Base-by-base conservation (phyloP, 2,797 vertebrate genomes). In the Xyrichtys novacula region DNA sequence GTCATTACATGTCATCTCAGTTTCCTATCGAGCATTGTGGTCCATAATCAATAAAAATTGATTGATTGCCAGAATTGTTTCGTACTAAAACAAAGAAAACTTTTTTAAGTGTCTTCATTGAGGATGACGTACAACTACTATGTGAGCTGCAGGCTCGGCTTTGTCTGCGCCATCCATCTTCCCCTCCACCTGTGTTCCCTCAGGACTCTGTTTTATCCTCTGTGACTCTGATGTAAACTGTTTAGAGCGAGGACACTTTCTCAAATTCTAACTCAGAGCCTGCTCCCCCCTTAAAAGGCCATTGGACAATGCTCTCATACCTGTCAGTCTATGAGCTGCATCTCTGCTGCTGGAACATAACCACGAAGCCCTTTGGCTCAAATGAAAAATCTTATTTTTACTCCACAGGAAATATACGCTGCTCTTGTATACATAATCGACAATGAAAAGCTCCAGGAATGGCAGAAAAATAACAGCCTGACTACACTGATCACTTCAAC, bases 231-330 rank as follows among this genome's bases (percentile, higher is more conserved):
- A 56, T 88, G 84, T 89, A 91, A 93, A 94, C 89, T 91, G 91
- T 94, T 94, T 94, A 89, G 78, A 91, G 65, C 43, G 56, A 71
- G 59, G 67, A 87, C 85, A 86, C 81, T 74, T 83, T 90, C 79
- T 86, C 63, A 49, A 47, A 82, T 62, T 81, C 72, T 59, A 50
- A 38, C 67, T 64, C 76, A 39, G 85, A 85, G 80, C 60, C 58
- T 3, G 16, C 71, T 44, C 71, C 63, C 82, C 91, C 93, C 94
- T 90, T 95, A 94, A 92, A 94, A 92, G 93, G 93, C 83, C 85
- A 85, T 81, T 20, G 58, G 80, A 85, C 78, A 47, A 67, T 23
- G 26, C 65, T 65, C 78, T 72, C 75, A 88, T 74, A 86, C 84
- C 90, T 78, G 85, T 76, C 73, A 68, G 68, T 86, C 64, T 34